Evolutionary conservation across 2,797 vertebrate species (phyloP), one percentile per base, ranked within the genome.

Genomic region (Anguilla obscura): DNA sequence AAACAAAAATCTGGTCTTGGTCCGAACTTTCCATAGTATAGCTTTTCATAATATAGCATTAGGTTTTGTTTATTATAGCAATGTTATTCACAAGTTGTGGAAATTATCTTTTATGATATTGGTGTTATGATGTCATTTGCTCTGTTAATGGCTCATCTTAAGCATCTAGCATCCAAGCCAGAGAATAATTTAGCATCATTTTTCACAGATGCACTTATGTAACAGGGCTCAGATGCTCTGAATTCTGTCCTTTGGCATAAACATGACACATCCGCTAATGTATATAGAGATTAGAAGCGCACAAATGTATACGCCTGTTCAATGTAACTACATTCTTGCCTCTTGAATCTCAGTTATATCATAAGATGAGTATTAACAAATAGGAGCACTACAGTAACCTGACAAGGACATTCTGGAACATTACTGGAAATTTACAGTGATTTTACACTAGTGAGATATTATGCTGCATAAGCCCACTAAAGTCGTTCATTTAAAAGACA

Each of bases 161-260:
- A 69, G n/a, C 63, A 58, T 69, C n/a, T 69, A 69, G 24, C n/a
- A 10, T 69, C 63, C 63, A 69, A n/a, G 24, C 24, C 8, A n/a
- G 63, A 10, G 63, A 69, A 69, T 69, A n/a, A 69, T 69, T 69
- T 69, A 7, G 63, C 24, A 27, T 69, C 6, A 69, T 69, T 69
- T n/a, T 27, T 69, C n/a, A 27, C n/a, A 84, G 10, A 84, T 84
- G 9, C 48, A n/a, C 40, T 50, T 50, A 84, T 84, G 82, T 24
- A 30, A 52, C 48, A 27, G 48, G 80, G 16, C 80, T 83, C 80
- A 83, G 80, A 40, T 83, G 45, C 45, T 84, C 8, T 24, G 48
- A 24, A 54, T 50, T 21, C 18, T 82, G 33, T 45, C 36, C 79
- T 48, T 40, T 45, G 79, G 45, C 33, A 33, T 48, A 82, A 48